These are phyloP conservation scores for Phalangium opilio DNA, from an alignment of 2,888 invertebrate species.

Conservation along the genomic window DNA sequence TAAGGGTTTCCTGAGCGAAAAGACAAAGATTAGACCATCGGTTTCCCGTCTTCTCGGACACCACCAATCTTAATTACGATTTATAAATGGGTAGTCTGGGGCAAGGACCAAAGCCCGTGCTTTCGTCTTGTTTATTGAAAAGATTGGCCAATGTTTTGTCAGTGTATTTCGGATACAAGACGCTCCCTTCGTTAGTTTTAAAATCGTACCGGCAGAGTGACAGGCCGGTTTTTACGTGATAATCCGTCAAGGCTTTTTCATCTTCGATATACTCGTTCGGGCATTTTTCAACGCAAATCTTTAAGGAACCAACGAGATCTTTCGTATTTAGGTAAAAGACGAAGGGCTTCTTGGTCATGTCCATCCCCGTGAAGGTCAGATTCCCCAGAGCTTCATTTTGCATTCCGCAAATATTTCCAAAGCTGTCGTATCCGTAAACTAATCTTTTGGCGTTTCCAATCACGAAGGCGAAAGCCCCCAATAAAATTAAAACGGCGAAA, in stretches of 20 bases:
- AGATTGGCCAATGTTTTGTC: constrained; percentile 8
- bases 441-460: constrained; percentile 54
- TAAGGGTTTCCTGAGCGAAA: constrained; percentile 45
- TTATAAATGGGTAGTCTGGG: constrained; percentile 61
- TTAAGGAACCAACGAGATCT: constrained; percentile 56
- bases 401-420: constrained; percentile 85
- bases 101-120: constrained; percentile 45
- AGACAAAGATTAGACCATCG: too few relatives aligned
- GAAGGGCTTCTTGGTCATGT: constrained; percentile 57
- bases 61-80: too few relatives aligned
- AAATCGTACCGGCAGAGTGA: constrained; percentile 51
- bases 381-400: constrained; percentile 39
- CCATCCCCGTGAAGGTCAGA: constrained; percentile 55
- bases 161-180: constrained; percentile 8
- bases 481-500: constrained; percentile 16
- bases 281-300: constrained; percentile 79
- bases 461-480: constrained; percentile 19
- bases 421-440: constrained; percentile 82
- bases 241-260: constrained; percentile 51
- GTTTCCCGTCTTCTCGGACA: too few relatives aligned
- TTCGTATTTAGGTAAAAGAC: constrained; percentile 68
- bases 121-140: constrained; percentile 10
- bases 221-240: constrained; percentile 54
- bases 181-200: constrained; percentile 12
- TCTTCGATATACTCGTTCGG: constrained; percentile 49